Percentiles rank a stretch among this genome's conserved stretches.
These are phyloP conservation scores for Mythimna albipuncta DNA, from an alignment of 2,888 invertebrate species.

Conservation along the genomic window DNA sequence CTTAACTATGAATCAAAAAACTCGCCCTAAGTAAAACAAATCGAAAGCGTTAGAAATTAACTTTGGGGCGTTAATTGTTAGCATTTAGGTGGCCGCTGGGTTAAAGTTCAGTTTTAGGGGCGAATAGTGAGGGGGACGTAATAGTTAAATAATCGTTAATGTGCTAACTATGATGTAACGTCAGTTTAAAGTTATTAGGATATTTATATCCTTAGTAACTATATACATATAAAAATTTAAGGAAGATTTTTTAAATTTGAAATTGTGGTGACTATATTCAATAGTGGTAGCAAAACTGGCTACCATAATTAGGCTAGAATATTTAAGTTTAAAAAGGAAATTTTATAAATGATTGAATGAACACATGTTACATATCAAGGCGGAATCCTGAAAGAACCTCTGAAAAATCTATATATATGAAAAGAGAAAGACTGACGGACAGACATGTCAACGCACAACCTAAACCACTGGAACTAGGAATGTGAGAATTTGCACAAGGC, in stretches of 20 bases:
- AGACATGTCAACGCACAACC: too few species aligned
- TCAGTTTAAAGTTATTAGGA: slow-evolving; percentile 3
- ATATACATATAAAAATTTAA: not conserved
- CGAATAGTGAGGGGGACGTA: slow-evolving; percentile 26
- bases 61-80: slow-evolving; percentile 50
- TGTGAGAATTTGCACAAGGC: too few species aligned
- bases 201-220: not conserved
- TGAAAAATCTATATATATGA: too few species aligned
- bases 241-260: not conserved
- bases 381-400: too few species aligned
- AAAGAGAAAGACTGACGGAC: too few species aligned
- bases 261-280: not conserved
- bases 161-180: slow-evolving; percentile 16
- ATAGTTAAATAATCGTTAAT: slow-evolving; percentile 39
- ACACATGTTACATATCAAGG: too few species aligned
- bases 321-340: too few species aligned
- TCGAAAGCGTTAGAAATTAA: slow-evolving; percentile 47
- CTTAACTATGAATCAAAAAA: too few species aligned
- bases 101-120: slow-evolving; percentile 41
- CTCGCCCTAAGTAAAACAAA: slow-evolving; percentile 41
- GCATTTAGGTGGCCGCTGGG: slow-evolving; percentile 43
- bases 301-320: too few species aligned
- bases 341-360: too few species aligned
- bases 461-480: too few species aligned
- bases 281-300: too few species aligned